Evolutionary conservation across 1,140 invertebrate genomes (phyloP), one percentile per base, ranked within the genome.

Genomic region (Achroia grisella): DNA sequence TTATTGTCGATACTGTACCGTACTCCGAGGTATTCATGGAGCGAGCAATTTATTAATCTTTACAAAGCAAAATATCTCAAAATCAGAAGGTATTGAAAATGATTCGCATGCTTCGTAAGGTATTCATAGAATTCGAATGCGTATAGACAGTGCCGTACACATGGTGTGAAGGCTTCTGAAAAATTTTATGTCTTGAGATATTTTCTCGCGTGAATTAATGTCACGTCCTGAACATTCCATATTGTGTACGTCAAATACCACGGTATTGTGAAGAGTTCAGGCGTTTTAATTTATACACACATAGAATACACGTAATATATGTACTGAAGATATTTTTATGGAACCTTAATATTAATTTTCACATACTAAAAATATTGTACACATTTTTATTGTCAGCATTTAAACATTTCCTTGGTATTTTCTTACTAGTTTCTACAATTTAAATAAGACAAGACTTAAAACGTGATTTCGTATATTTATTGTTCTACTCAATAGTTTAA

Each of bases 151-250:
- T n/a, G 13, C 14, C 12, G 15, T 54, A 52, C 53, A 35, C 48
- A 52, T 39, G 46, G 60, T 44, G 44, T 53, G 48, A 52, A 59
- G 58, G 44, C 52, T 48, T 50, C 48, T 50, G 37, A 62, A 71
- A 72, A 70, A 61, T 72, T 54, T 57, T 49, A 56, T 48, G 54
- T 67, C 48, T 68, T 48, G 44, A 64, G 52, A 70, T 68, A 74
- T 76, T 77, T 74, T 64, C 62, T 59, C 67, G 69, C 68, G 59
- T 71, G 68, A 79, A 77, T 81, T 74, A 72, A 51, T 60, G 44
- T 64, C 69, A 62, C 63, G 66, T 71, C 52, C 61, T 50, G 42
- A 58, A 64, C 50, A 81, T 83, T 79, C 66, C 70, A 63, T 53
- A 59, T 58, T 54, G 48, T 52, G 54, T 40, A 48, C 48, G 50